Conservation (phyloP, 2,797 vertebrate species). For the Coccyzus lansbergi region DNA sequence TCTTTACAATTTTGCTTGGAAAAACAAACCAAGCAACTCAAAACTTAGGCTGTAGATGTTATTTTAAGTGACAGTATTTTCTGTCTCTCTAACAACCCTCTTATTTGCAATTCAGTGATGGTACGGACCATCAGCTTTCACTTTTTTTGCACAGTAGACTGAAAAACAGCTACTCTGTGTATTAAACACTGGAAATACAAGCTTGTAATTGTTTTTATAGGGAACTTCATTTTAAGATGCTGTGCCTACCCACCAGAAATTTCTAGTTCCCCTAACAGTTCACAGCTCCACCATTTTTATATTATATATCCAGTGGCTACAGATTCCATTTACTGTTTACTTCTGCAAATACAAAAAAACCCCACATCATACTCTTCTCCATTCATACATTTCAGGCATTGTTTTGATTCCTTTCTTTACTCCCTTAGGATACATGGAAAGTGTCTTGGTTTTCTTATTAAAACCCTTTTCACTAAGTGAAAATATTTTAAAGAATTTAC, state of each 20-base stretch:
- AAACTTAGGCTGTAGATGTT: background rate
- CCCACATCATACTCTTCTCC: background rate
- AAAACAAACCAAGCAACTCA: background rate
- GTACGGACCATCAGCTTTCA: constrained; percentile 64
- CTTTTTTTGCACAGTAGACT: constrained; percentile 60
- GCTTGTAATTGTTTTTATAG: constrained; percentile 44
- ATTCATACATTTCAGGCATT: background rate
- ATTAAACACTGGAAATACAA: constrained; percentile 52
- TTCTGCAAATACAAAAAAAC: background rate
- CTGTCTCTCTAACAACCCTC: constrained; percentile 44
- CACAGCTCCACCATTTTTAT: constrained; percentile 12
- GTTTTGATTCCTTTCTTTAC: background rate
- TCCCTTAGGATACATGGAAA: background rate
- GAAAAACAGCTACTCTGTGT: constrained; percentile 50
- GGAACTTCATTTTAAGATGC: constrained; percentile 38
- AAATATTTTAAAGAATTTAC: background rate
- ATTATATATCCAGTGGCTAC: background rate
- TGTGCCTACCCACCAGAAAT: constrained; percentile 50
- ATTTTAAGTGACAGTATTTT: constrained; percentile 35
- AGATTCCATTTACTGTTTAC: constrained; percentile 4
- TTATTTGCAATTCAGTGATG: constrained; percentile 53
- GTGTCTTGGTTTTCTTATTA: background rate
- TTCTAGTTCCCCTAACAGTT: constrained; percentile 31
- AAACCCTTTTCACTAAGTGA: background rate
- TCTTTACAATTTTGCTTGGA: background rate